Evolutionary conservation across 2,113 vertebrate genomes (phyloP).

Genomic region (Elephantulus edwardii): DNA sequence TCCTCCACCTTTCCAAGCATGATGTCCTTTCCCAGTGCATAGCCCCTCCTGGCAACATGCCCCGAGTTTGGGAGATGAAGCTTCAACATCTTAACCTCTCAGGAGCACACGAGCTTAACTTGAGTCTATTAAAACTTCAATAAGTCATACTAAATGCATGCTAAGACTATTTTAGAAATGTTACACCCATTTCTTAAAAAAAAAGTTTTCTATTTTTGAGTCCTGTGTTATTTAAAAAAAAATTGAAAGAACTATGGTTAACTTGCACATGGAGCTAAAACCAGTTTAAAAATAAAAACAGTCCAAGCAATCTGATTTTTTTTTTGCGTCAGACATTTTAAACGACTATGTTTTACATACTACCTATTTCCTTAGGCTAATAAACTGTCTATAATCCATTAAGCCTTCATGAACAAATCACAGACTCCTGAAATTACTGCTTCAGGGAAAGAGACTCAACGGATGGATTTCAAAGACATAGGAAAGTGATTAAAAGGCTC

Average conservation of each 20-base stretch:
- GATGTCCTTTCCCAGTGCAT: no score
- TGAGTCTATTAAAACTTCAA: slow-evolving; percentile 14
- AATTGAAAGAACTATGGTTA: slow-evolving; percentile 1
- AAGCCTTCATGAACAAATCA: slow-evolving; percentile 67
- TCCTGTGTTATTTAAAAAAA: slow-evolving; percentile 20
- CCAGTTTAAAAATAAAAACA: background rate
- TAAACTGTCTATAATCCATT: slow-evolving; percentile 63
- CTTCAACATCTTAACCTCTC: no score
- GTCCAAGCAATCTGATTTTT: background rate
- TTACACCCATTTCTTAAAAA: background rate
- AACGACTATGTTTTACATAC: slow-evolving; percentile 61
- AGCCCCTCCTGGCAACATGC: no score
- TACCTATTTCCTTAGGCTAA: slow-evolving; percentile 56
- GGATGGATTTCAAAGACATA: slow-evolving; percentile 60
- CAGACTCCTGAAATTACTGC: slow-evolving; percentile 67
- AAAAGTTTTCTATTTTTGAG: slow-evolving; percentile 4
- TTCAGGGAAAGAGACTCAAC: slow-evolving; percentile 58
- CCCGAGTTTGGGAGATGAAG: no score
- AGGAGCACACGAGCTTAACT: no score
- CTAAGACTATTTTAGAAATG: background rate
- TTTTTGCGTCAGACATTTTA: slow-evolving; percentile 46
- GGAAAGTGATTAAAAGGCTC: slow-evolving; percentile 45
- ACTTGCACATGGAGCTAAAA: background rate
- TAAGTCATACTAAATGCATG: background rate
- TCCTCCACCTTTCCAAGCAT: no score